Base-by-base conservation (phyloP, 1,140 invertebrate species). In the Maconellicoccus hirsutus region DNA sequence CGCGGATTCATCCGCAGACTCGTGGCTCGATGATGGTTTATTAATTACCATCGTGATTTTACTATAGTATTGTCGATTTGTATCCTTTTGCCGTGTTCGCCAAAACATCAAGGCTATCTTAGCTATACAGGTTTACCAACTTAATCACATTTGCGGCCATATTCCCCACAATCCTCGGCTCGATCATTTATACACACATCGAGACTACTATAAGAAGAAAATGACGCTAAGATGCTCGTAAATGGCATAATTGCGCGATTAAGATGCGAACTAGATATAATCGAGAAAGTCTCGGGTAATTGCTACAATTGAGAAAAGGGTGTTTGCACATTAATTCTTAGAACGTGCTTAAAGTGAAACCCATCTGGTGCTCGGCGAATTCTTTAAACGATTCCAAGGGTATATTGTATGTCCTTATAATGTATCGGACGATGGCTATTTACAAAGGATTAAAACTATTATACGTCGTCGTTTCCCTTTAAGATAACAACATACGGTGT, bases 401-500 rank as follows among this genome's bases (percentile, higher is more conserved):
- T 66, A 25, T 16, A 26, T 66, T 26, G 61, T 66, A 66, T 26
- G 61, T 66, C 61, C 61, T 66, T 66, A 66, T 25, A 66, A 66
- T 66, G 61, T 66, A 66, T 66, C 61, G 61, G 61, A 66, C 61
- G 61, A 66, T 66, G 61, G 61, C 61, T 66, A 66, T 66, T 66
- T 66, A 66, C 61, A 66, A 66, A 66, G 61, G 61, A 66, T 66
- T 66, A 66, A 66, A 66, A 66, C 61, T 66, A 66, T 66, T 66
- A 66, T 66, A 25, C 25, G 61, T 66, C 61, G 61, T 66, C 61
- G 61, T 66, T 66, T 16, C 21, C 25, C 2, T 66, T 3, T 66
- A 66, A 66, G 61, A 66, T 66, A 66, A 66, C 61, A 26, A 25
- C 61, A 26, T 66, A 66, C 61, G 61, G 61, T 26, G 61, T 66